Percentiles rank a stretch among this genome's conserved stretches.
Evolutionary conservation across 53 echinoderm and acorn worm genomes (phyloP).

Genomic region (Zoroaster sp.): DNA sequence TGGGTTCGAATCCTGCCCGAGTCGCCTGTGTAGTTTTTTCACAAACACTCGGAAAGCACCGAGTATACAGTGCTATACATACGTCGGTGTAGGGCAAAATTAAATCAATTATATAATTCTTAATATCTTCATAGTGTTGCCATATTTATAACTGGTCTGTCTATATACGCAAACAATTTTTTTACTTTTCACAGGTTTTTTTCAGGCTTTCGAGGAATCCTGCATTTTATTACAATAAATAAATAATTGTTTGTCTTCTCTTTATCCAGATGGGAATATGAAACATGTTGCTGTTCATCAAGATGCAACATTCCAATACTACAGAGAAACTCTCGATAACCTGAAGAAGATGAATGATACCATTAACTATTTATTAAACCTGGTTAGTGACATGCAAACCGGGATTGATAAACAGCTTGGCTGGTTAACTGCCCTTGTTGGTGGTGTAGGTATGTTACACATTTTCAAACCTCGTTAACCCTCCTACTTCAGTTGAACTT

Average conservation of each 20-base stretch:
- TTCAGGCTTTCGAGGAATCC: background rate
- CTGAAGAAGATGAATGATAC: conserved; percentile 94
- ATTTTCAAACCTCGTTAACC: background rate
- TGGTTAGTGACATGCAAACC: conserved; percentile 80
- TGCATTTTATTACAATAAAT: background rate
- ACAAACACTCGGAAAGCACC: too few species aligned
- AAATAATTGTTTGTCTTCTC: background rate
- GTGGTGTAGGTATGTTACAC: conserved; percentile 69
- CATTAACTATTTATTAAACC: conserved; percentile 72
- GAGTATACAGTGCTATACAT: too few species aligned
- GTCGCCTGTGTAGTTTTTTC: too few species aligned
- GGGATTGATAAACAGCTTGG: conserved; percentile 81
- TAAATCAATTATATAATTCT: too few species aligned
- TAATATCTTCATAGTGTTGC: background rate
- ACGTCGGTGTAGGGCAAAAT: too few species aligned
- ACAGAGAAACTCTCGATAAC: conserved; percentile 84
- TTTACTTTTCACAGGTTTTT: background rate
- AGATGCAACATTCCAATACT: conserved; percentile 72
- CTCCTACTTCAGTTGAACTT: background rate
- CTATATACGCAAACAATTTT: background rate
- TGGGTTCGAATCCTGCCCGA: too few species aligned
- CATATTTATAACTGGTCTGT: background rate
- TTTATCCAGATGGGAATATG: conserved; percentile 67
- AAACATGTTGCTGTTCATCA: conserved; percentile 58
- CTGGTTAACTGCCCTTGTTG: conserved; percentile 80